Percentiles rank a stretch among this genome's conserved stretches.
Evolutionary conservation across 2,113 vertebrate species (phyloP).

Genomic region (Engraulis encrasicolus): DNA sequence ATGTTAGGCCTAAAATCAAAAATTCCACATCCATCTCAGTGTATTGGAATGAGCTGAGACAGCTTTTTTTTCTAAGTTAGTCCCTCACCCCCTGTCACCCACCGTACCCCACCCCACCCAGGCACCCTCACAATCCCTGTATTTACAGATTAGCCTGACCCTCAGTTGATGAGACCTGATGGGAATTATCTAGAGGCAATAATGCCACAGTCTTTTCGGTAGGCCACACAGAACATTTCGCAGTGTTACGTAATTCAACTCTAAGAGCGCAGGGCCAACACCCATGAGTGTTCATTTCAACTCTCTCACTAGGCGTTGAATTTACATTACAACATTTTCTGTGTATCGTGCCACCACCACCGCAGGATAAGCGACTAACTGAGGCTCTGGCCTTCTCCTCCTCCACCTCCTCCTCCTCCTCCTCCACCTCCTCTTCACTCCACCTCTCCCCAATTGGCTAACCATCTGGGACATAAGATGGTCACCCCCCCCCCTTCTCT

Average conservation of each 20-base stretch:
- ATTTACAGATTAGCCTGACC: conserved; percentile 16
- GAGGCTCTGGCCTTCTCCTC: background rate
- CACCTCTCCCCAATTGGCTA: background rate
- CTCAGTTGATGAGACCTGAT: background rate
- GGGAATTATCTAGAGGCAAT: background rate
- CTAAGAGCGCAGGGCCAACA: too few relatives aligned
- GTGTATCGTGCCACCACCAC: conserved; percentile 8
- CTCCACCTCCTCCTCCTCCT: too few relatives aligned
- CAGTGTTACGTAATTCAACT: too few relatives aligned
- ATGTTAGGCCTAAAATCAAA: background rate
- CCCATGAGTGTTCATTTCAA: too few relatives aligned
- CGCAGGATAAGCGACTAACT: background rate
- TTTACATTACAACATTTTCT: too few relatives aligned
- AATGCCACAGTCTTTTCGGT: background rate
- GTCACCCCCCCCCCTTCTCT: background rate
- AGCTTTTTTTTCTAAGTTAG: background rate
- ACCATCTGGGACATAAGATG: conserved; percentile 6
- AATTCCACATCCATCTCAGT: background rate
- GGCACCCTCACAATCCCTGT: background rate
- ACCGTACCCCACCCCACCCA: background rate
- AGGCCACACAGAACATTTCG: too few relatives aligned
- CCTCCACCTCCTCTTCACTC: too few relatives aligned
- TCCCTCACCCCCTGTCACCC: too few relatives aligned
- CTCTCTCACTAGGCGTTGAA: too few relatives aligned
- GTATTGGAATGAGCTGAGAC: background rate